Evolutionary conservation across 2,113 vertebrate genomes (phyloP).

Genomic region (Ceyx melanurus): DNA sequence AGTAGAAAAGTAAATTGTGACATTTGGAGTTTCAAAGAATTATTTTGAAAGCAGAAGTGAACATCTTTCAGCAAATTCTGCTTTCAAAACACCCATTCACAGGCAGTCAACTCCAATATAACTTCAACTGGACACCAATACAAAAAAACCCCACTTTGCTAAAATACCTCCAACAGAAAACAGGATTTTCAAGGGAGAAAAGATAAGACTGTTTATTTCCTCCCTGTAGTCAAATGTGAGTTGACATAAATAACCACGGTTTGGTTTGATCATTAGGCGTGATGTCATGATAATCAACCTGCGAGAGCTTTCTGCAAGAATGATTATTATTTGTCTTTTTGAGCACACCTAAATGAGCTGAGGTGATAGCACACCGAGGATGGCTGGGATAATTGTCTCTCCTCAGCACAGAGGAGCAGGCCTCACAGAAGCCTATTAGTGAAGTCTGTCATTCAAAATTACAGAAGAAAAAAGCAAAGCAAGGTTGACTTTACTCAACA

Average conservation of each 20-base stretch:
- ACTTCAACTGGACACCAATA: not conserved
- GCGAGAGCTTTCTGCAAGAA: constrained; percentile 42
- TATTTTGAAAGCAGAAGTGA: not conserved
- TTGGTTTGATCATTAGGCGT: constrained; percentile 45
- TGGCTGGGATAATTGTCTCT: constrained; percentile 42
- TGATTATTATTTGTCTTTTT: constrained; percentile 53
- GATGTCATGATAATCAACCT: constrained; percentile 53
- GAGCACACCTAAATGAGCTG: constrained; percentile 48
- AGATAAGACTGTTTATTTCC: constrained; percentile 40
- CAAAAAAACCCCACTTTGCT: not conserved
- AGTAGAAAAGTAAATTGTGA: not conserved
- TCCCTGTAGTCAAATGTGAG: constrained; percentile 17
- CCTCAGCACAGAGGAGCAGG: not conserved
- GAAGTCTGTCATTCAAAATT: constrained; percentile 63
- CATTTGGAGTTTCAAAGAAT: not conserved
- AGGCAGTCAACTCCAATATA: not conserved
- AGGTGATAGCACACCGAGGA: not conserved
- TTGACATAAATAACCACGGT: constrained; percentile 56
- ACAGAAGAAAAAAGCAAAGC: constrained; percentile 49
- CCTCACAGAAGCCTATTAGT: constrained; percentile 35
- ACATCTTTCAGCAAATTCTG: not conserved
- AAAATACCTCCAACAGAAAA: not conserved
- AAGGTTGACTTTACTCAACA: constrained; percentile 15
- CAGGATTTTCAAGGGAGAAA: not conserved
- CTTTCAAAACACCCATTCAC: not conserved